These are phyloP conservation scores for Halichoerus grypus DNA, from an alignment of 2,113 vertebrate species.

Conservation along the genomic window DNA sequence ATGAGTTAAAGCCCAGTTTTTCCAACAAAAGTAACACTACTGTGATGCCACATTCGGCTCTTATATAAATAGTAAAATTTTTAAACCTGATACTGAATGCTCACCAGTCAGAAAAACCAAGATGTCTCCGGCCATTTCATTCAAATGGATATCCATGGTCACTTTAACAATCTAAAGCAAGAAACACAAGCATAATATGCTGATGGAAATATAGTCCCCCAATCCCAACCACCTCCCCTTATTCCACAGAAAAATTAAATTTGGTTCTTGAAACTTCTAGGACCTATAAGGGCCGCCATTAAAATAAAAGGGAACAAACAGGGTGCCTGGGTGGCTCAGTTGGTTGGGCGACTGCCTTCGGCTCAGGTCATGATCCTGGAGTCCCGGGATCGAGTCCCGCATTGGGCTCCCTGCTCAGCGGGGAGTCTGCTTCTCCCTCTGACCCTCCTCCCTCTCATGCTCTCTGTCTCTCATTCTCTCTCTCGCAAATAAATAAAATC, in stretches of 20 bases:
- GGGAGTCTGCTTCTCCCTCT: too few species aligned
- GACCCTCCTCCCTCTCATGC: too few species aligned
- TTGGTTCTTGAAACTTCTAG: slow-evolving; percentile 1
- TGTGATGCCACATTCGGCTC: too few species aligned
- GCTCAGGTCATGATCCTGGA: too few species aligned
- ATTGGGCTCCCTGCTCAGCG: too few species aligned
- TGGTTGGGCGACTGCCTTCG: too few species aligned
- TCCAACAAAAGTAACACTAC: neutral
- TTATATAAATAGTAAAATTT: neutral
- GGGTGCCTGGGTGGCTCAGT: too few species aligned
- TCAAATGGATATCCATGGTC: slow-evolving; percentile 94
- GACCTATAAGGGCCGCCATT: neutral
- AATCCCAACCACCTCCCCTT: neutral
- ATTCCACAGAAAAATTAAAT: slow-evolving; percentile 51
- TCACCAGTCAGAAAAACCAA: slow-evolving; percentile 97
- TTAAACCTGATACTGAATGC: slow-evolving; percentile 58
- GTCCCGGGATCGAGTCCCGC: too few species aligned
- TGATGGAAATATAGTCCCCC: neutral
- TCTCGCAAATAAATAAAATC: too few species aligned
- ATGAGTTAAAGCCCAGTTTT: slow-evolving; percentile 5
- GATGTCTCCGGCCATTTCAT: slow-evolving; percentile 95
- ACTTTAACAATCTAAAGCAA: slow-evolving; percentile 94
- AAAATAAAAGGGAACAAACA: slow-evolving; percentile 41
- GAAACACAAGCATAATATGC: slow-evolving; percentile 43
- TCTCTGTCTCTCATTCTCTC: too few species aligned